Conservation (phyloP, 2,113 vertebrate species). For the Zapus hudsonius region DNA sequence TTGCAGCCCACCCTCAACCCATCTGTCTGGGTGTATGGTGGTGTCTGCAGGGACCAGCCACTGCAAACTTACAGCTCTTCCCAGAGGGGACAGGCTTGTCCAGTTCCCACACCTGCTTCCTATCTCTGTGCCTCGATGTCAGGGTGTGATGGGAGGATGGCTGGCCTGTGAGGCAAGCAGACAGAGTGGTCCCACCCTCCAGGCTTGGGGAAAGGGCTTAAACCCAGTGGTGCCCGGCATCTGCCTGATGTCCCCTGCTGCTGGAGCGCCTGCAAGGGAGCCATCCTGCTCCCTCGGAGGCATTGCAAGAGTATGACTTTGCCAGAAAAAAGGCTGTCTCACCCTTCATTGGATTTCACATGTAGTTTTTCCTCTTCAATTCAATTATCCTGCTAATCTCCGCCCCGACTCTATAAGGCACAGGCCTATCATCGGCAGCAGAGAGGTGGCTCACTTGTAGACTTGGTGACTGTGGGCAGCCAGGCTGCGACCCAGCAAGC, state of each 20-base stretch:
- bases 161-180: background rate
- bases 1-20: background rate
- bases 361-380: background rate
- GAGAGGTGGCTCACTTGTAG: rapidly evolving
- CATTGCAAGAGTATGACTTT: background rate
- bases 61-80: background rate
- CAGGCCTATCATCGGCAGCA: rapidly evolving
- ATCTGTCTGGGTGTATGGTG: rapidly evolving
- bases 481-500: rapidly evolving
- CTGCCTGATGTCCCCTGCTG: rapidly evolving
- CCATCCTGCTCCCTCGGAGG: background rate
- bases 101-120: background rate
- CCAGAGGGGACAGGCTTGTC: rapidly evolving
- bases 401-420: background rate
- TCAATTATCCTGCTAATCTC: constrained; percentile 43
- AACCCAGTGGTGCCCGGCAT: background rate
- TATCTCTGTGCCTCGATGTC: background rate
- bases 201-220: background rate
- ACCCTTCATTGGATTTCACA: constrained; percentile 50
- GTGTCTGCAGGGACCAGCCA: background rate
- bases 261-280: background rate
- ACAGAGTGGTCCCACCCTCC: background rate
- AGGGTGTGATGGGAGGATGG: background rate
- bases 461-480: rapidly evolving
- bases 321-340: background rate